Evolutionary conservation across 2,113 vertebrate species (phyloP).

Genomic region (Muscicapa adusta): DNA sequence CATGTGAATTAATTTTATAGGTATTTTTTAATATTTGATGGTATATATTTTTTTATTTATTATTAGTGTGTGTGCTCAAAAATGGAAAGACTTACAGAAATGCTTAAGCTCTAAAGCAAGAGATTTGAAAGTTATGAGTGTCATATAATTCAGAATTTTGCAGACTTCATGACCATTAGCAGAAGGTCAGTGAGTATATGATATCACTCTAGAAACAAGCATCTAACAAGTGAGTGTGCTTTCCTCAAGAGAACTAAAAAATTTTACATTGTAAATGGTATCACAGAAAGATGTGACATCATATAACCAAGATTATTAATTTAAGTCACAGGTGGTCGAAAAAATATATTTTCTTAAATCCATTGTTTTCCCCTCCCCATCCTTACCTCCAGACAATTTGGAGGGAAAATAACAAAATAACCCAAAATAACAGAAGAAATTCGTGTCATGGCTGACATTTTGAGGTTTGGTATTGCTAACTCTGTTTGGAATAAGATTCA

Average conservation of each 20-base stretch:
- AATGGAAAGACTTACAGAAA: background rate
- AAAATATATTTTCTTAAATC: background rate
- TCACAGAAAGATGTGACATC: background rate
- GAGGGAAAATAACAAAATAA: background rate
- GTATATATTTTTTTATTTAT: background rate
- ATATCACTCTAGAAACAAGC: background rate
- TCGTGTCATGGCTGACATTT: rapidly evolving
- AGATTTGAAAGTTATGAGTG: background rate
- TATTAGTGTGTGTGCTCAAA: background rate
- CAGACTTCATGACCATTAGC: background rate
- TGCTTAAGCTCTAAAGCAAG: background rate
- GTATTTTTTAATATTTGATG: background rate
- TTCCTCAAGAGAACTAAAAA: background rate
- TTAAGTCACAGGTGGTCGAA: background rate
- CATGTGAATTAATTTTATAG: background rate
- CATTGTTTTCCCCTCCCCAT: background rate
- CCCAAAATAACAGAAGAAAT: background rate
- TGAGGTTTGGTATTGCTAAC: background rate
- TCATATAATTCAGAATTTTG: background rate
- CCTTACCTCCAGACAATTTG: background rate
- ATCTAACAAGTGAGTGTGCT: background rate
- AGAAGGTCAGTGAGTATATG: background rate
- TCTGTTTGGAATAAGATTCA: background rate
- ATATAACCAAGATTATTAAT: background rate
- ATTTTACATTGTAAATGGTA: background rate